A percentile compares a stretch with the other conserved stretches of the same genome.
Evolutionary conservation across 2,113 vertebrate genomes (phyloP).

Genomic region (Sturnus vulgaris): DNA sequence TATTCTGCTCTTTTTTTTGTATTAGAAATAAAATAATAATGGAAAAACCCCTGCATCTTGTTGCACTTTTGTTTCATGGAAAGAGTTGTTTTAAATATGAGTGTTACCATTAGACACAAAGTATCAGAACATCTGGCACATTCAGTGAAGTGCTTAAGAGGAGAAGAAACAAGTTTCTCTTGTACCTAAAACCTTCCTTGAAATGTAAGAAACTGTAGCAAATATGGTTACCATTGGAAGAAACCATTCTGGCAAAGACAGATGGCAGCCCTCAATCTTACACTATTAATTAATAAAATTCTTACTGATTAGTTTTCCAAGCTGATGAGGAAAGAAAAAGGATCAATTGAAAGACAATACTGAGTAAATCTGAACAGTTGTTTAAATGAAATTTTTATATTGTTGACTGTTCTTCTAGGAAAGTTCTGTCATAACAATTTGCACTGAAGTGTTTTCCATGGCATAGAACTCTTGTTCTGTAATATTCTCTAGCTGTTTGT

Average conservation of each 20-base stretch:
- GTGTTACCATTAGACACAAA: not conserved
- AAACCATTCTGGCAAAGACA: not conserved
- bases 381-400: not conserved
- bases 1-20: not conserved
- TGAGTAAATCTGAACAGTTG: not conserved
- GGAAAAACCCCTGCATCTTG: rapidly evolving
- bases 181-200: not conserved
- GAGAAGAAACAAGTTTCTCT: not conserved
- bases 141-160: not conserved
- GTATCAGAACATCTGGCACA: not conserved
- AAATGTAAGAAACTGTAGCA: not conserved
- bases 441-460: not conserved
- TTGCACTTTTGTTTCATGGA: not conserved
- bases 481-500: not conserved
- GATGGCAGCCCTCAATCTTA: not conserved
- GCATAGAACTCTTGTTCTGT: not conserved
- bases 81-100: not conserved
- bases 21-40: not conserved
- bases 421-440: not conserved
- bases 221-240: not conserved
- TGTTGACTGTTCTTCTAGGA: not conserved
- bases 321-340: not conserved
- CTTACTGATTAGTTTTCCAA: not conserved
- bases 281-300: not conserved
- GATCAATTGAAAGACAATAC: not conserved